These are phyloP conservation scores for Drosophila meridiana DNA, from an alignment of 2,888 invertebrate genomes.

Conservation along the genomic window DNA sequence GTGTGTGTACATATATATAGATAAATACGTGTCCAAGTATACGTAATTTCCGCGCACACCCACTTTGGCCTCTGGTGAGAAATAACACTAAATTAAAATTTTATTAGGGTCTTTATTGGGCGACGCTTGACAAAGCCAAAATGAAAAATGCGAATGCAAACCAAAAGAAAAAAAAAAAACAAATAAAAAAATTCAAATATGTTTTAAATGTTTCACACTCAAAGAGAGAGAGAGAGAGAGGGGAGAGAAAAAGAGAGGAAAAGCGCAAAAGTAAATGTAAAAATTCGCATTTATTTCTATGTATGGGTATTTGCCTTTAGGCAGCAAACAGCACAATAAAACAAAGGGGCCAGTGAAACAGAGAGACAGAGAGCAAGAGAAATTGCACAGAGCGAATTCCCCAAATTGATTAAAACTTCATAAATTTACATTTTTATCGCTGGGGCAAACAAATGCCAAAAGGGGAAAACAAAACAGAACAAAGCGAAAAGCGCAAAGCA, in stretches of 20 bases:
- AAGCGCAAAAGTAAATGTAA: slow-evolving; percentile 15
- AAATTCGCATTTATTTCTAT: slow-evolving; percentile 51
- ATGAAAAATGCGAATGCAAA: slow-evolving; percentile 36
- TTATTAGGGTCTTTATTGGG: slow-evolving; percentile 79
- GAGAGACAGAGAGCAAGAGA: slow-evolving; percentile 2
- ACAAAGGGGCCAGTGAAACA: slow-evolving; percentile 5
- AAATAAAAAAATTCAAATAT: slow-evolving; percentile 51
- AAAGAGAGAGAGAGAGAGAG: slow-evolving; percentile 17
- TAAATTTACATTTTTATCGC: slow-evolving; percentile 80
- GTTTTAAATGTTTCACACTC: slow-evolving; percentile 68
- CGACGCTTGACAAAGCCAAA: slow-evolving; percentile 57
- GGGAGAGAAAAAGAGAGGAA: not conserved
- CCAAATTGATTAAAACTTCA: slow-evolving; percentile 81
- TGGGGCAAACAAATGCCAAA: slow-evolving; percentile 65
- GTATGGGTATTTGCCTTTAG: slow-evolving; percentile 38
- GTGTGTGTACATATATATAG: slow-evolving; percentile 19
- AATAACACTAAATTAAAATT: slow-evolving; percentile 79
- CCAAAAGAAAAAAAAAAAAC: slow-evolving; percentile 23
- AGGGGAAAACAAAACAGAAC: slow-evolving; percentile 35
- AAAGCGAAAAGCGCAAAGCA: slow-evolving; percentile 34
- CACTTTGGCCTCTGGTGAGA: slow-evolving; percentile 67
- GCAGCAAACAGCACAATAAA: slow-evolving; percentile 40
- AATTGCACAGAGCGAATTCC: slow-evolving; percentile 65
- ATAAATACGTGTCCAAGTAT: not conserved
- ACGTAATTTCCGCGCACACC: not conserved